A percentile compares a stretch with the other conserved stretches of the same genome.
Evolutionary conservation across 1,140 invertebrate species (phyloP).

Genomic region (Gyrodactylus bullatarudis): DNA sequence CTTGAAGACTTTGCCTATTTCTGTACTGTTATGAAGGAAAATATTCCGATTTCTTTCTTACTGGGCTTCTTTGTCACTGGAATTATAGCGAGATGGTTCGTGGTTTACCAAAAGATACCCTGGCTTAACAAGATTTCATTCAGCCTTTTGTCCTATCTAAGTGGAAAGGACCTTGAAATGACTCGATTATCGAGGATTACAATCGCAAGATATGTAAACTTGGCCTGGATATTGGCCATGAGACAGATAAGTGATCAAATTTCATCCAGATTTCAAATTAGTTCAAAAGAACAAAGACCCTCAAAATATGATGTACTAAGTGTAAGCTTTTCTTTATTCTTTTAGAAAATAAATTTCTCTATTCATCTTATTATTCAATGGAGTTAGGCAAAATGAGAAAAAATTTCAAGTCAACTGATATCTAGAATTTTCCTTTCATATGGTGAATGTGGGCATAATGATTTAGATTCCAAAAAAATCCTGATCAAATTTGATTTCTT

Average conservation of each 20-base stretch:
- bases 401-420: too few relatives aligned
- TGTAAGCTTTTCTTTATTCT: too few relatives aligned
- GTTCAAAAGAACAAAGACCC: background rate
- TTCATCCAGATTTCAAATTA: background rate
- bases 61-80: slow-evolving; percentile 64
- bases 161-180: background rate
- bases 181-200: background rate
- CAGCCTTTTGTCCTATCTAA: background rate
- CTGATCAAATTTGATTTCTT: too few relatives aligned
- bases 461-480: too few relatives aligned
- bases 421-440: too few relatives aligned
- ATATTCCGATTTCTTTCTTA: slow-evolving; percentile 59
- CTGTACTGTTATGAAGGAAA: slow-evolving; percentile 37
- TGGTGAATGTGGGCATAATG: too few relatives aligned
- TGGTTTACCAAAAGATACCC: slow-evolving; percentile 39
- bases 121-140: slow-evolving; percentile 28
- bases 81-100: slow-evolving; percentile 64
- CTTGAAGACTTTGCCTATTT: slow-evolving; percentile 38
- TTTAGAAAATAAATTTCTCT: too few relatives aligned
- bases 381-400: too few relatives aligned
- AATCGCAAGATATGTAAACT: background rate
- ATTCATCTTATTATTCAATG: too few relatives aligned
- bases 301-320: too few relatives aligned
- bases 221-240: background rate
- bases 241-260: background rate